Percentiles rank a stretch among this genome's conserved stretches.
Conservation (phyloP, 2,888 invertebrate genomes). For the Dicyrtoma fusca region DNA sequence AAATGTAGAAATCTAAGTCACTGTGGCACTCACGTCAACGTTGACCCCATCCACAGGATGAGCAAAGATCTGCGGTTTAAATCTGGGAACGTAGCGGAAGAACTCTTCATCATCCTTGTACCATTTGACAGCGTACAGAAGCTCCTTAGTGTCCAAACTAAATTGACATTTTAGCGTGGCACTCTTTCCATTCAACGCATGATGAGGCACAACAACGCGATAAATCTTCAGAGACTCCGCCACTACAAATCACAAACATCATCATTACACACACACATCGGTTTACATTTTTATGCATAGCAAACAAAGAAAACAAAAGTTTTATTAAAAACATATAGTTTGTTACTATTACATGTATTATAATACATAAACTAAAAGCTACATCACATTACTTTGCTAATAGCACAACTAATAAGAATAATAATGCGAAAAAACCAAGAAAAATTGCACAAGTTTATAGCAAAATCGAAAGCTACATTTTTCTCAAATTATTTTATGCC, state of each 20-base stretch:
- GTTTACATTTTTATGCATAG: too few relatives aligned
- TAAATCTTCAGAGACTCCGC: constrained; percentile 63
- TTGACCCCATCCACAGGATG: constrained; percentile 72
- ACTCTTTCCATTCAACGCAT: constrained; percentile 68
- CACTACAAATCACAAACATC: constrained; percentile 46
- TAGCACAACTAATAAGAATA: too few relatives aligned
- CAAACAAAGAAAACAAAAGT: too few relatives aligned
- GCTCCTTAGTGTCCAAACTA: constrained; percentile 70
- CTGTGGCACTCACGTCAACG: constrained; percentile 68
- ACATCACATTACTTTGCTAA: too few relatives aligned
- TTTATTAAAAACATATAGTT: too few relatives aligned
- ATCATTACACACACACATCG: too few relatives aligned
- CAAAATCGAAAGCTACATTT: too few relatives aligned
- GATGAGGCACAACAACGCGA: constrained; percentile 68
- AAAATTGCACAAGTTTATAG: too few relatives aligned
- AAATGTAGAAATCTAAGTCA: neutral
- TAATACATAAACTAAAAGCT: too few relatives aligned
- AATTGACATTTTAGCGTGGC: constrained; percentile 71
- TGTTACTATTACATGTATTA: too few relatives aligned
- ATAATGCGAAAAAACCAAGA: too few relatives aligned
- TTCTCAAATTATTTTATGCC: too few relatives aligned
- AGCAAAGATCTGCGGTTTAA: constrained; percentile 70
- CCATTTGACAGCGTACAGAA: constrained; percentile 73
- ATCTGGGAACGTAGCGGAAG: constrained; percentile 74
- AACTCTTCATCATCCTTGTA: constrained; percentile 75